These are phyloP conservation scores for Lasius platythorax DNA, from an alignment of 2,888 invertebrate genomes.

Conservation along the genomic window DNA sequence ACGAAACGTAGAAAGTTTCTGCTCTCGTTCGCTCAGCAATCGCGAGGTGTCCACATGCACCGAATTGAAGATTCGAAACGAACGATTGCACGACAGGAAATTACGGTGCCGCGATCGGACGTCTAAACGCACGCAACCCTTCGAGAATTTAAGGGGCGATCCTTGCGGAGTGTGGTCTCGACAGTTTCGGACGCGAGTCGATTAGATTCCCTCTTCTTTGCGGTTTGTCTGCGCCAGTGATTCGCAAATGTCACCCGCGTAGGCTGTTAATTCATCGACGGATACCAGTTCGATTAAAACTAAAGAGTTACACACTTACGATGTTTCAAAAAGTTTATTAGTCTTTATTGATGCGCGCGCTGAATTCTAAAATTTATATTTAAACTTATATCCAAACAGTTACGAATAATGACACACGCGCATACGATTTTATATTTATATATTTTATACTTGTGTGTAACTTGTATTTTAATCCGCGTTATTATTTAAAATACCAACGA, in stretches of 20 bases:
- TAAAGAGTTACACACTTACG: neutral
- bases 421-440: neutral
- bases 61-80: slow-evolving; percentile 68
- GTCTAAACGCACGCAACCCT: slow-evolving; percentile 75
- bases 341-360: neutral
- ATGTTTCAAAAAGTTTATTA: neutral
- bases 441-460: neutral
- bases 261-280: slow-evolving; percentile 13
- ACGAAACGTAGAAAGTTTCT: slow-evolving; percentile 55
- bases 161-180: slow-evolving; percentile 73
- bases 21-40: slow-evolving; percentile 49
- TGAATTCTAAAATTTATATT: neutral
- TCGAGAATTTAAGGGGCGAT: slow-evolving; percentile 70
- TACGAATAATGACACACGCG: neutral
- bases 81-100: slow-evolving; percentile 78
- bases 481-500: neutral
- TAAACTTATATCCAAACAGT: neutral
- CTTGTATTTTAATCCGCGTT: neutral
- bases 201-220: slow-evolving; percentile 75
- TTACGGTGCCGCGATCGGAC: slow-evolving; percentile 72
- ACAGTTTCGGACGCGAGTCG: slow-evolving; percentile 76
- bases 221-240: slow-evolving; percentile 60
- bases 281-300: slow-evolving; percentile 13
- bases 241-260: slow-evolving; percentile 41
- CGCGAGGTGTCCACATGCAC: slow-evolving; percentile 58